Evolutionary conservation across 2,797 vertebrate genomes (phyloP), one percentile per base, ranked within the genome.

Genomic region (Protosalanx chinensis): DNA sequence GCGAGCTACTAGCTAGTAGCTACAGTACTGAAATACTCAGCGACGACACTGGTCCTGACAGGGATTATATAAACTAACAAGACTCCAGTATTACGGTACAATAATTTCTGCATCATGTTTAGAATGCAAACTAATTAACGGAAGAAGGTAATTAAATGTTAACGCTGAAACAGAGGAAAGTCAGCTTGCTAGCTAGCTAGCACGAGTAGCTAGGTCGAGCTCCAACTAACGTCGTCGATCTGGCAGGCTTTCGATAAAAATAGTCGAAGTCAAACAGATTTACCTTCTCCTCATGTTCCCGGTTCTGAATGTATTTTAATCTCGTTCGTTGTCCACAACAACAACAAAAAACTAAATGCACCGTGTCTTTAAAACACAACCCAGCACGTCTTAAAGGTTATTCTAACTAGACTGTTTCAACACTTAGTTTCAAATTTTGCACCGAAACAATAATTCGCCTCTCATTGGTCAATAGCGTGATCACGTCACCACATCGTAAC

Each of bases 271-370:
- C 10, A 4, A 64, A 27, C 2, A 0, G 18, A 83, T 83, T 77
- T 64, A 93, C 92, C 92, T 93, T 57, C 85, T 86, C 86, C 92
- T 88, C 92, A 93, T 93, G 13, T 72, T 86, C 53, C 64, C 82
- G 30, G 37, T 56, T 23, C 61, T 63, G 33, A n/a, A 27, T 56
- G 10, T 46, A 53, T 3, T 66, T 66, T 32, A 33, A 56, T 23
- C 41, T 46, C 8, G 18, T 37, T 56, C n/a, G 23, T 23, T 23
- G 12, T 46, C 10, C 41, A 46, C 33, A 35, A 27, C 23, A 27
- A 27, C 33, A 35, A 4, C 3, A 35, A 35, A 1, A 33, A 41
- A 7, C 37, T 41, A 41, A 46, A 46, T 12, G 10, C 41, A 65
- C 58, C 0, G 12, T 60, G 3, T 70, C 5, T n/a, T 67, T 15